Base-by-base conservation (phyloP, 2,113 vertebrate species). In the Siniperca knerii region DNA sequence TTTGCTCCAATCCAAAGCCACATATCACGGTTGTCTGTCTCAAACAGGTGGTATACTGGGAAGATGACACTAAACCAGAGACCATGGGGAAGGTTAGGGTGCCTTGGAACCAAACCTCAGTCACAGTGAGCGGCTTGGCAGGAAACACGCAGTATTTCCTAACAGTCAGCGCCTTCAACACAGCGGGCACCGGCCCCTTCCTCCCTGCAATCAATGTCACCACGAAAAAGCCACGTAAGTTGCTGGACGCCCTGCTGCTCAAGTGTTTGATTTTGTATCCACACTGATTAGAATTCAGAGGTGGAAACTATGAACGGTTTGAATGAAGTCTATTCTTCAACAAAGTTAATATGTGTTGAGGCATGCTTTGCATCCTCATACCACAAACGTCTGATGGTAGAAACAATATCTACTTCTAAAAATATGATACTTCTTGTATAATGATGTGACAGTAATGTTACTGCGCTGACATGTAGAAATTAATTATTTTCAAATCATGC, bases 131-230 rank as follows among this genome's bases (percentile, higher is more conserved):
- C 0, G 96, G 96, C 16, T 89, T 99, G 95, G 95, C 91, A 82
- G 97, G 96, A 91, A 97, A 96, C 93, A 94, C 96, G 4, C 96
- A 92, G 1, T 98, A 98, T 91, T 97, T 96, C 86, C 89, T 97
- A 1, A 96, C 97, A 33, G 97, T 99, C 81, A 97, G 97, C 79
- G 97, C 98, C 18, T 99, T 97, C 87, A 99, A 99, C 96, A 99
- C 97, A 0, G 98, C 98, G 0, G 98, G 98, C 4, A 94, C 97
- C 0, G 98, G 98, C 15, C 98, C 98, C 33, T 97, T 97, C 33
- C 97, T 97, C 5, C 95, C 95, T 77, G 97, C 97, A 0, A 97
- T 98, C 57, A 99, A 98, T 48, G 96, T 97, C 69, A 99, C 98
- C 92, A 99, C 98, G 21, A 98, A 96, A 94, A 99, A 98, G 90